Base-by-base conservation (phyloP, 2,888 invertebrate species). In the Cartodere bifasciata region DNA sequence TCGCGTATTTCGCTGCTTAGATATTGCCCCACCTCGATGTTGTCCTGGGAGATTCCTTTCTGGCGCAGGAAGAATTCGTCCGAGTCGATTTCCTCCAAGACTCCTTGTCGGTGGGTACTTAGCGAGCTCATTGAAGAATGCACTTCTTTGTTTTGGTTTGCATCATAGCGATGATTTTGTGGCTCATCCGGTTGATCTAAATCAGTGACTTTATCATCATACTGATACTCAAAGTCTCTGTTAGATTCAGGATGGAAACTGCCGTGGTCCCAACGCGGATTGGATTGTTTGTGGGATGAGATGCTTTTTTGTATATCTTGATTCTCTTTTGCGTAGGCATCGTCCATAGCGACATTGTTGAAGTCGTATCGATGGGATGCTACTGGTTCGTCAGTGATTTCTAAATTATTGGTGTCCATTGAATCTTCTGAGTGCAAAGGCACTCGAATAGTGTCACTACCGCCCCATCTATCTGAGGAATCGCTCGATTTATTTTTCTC, bases 31-130 rank as follows among this genome's bases (percentile, higher is more conserved):
- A 83, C 68, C 57, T 79, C 77, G 52, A 84, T 80, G 61, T 84
- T 78, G 58, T 84, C 84, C 49, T 77, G 76, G 40, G 84, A 83
- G 50, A 84, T 76, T 38, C 83, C 85, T 53, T 81, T 76, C 57
- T 80, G 79, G 43, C 85, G 70, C 37, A 86, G 65, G 55, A 85
- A 84, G 64, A 86, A 87, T 62, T 87, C 85, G 57, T 87, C 86
- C 23, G 83, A 81, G 52, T 85, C 78, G 42, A 86, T 81, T 63
- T 86, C 84, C 61, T 86, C 86, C 48, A 87, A 70, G 3, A 83
- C 77, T 1, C 76, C 75, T 29, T 67, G 68, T 29, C 72, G 62
- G 13, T 64, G 56, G 16, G 63, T 49, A 24, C 67, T 68, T 15
- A 60, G 58, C 0, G 74, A 73, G 40, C 73, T 74, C 2, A 69